Conservation (phyloP, 2,113 vertebrate species). For the Cyrtonyx montezumae region DNA sequence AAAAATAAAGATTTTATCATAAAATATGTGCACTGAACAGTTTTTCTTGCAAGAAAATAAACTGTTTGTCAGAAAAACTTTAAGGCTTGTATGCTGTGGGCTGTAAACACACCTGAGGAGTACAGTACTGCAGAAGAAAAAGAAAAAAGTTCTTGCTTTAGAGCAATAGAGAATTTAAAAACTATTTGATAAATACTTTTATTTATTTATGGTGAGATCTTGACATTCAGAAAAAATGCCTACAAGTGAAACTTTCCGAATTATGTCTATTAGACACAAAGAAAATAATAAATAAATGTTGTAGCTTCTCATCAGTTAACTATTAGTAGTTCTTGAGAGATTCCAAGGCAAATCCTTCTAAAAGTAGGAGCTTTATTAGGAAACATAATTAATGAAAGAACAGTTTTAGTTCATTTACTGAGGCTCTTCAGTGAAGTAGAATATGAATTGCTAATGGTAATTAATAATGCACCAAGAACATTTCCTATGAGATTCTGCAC, state of each 20-base stretch:
- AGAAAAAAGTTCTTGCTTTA: background rate
- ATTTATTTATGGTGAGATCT: background rate
- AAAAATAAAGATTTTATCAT: background rate
- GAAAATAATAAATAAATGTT: background rate
- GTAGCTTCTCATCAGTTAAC: background rate
- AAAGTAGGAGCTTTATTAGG: background rate
- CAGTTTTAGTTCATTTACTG: background rate
- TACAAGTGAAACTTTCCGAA: background rate
- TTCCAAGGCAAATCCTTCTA: background rate
- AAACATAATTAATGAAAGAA: background rate
- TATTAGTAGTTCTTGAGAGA: background rate
- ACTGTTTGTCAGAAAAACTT: background rate
- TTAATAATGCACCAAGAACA: background rate
- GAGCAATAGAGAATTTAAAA: background rate
- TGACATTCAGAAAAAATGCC: background rate
- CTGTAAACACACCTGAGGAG: background rate
- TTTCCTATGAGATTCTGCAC: background rate
- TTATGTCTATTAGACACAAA: background rate
- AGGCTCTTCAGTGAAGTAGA: background rate
- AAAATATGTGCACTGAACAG: background rate
- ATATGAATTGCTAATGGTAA: background rate
- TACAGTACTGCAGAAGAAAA: background rate
- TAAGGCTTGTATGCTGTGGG: background rate
- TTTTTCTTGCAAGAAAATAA: background rate
- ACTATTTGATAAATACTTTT: background rate